Evolutionary conservation across 2,888 invertebrate species (phyloP).

Genomic region (Drosophila peninsularis): DNA sequence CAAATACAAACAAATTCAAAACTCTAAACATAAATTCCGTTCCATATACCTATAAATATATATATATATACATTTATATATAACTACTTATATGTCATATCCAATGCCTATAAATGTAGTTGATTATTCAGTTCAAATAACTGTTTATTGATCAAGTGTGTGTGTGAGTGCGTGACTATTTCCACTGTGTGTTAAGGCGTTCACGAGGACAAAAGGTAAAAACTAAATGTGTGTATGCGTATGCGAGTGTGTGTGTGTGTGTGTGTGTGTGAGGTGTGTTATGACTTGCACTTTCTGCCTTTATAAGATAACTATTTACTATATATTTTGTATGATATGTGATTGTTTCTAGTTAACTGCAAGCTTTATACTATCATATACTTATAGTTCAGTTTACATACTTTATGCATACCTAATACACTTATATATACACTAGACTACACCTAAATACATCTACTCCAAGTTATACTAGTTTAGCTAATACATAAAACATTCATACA

Average conservation of each 20-base stretch:
- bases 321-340: slow-evolving; percentile 56
- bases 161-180: slow-evolving; percentile 28
- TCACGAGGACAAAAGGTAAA: slow-evolving; percentile 55
- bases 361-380: slow-evolving; percentile 40
- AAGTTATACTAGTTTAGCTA: slow-evolving; percentile 20
- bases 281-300: slow-evolving; percentile 49
- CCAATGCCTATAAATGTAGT: slow-evolving; percentile 57
- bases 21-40: slow-evolving; percentile 35
- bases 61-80: slow-evolving; percentile 33
- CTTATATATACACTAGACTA: slow-evolving; percentile 41
- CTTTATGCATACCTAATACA: slow-evolving; percentile 3
- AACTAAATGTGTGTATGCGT: slow-evolving; percentile 7
- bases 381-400: slow-evolving; percentile 32
- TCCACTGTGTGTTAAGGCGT: slow-evolving; percentile 51
- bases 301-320: slow-evolving; percentile 14
- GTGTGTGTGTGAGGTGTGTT: slow-evolving; percentile 14
- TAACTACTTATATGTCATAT: slow-evolving; percentile 36
- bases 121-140: slow-evolving; percentile 57
- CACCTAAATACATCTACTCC: slow-evolving; percentile 42
- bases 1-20: slow-evolving; percentile 20
- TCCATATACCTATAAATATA: slow-evolving; percentile 32
- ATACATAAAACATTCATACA: slow-evolving; percentile 53
- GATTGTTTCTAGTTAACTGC: slow-evolving; percentile 60
- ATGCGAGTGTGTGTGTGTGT: slow-evolving; percentile 10
- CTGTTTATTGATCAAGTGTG: slow-evolving; percentile 15